Evolutionary conservation across 2,888 invertebrate species (phyloP), one percentile per base, ranked within the genome.

Genomic region (Macrosoma leucophasiata): DNA sequence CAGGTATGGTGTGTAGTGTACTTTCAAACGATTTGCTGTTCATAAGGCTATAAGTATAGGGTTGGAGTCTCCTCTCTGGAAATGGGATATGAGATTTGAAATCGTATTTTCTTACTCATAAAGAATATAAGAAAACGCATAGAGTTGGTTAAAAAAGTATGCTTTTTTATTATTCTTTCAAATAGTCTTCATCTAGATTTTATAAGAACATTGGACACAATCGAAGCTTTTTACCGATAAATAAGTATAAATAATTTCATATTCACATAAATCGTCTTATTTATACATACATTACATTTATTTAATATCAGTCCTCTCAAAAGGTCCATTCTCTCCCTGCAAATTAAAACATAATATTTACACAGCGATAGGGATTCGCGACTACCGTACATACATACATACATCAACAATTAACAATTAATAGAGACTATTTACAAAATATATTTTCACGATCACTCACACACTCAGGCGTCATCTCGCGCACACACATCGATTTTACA

Each of bases 171-270:
- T 84, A 79, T 79, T 84, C 76, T 75, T 79, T 84, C 81, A 82
- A 82, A 84, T 84, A 82, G 78, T 82, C 76, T 82, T 84, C 82
- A 84, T 84, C 82, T 84, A 84, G 81, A 76, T 81, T 77, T 79
- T 84, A 84, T 84, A 82, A 84, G 82, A 84, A 84, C 84, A 82
- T 84, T 84, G 84, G 84, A 84, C 84, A 84, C 82, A 73, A 84
- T 84, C 71, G 81, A 82, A 81, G 81, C 82, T 82, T 84, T 76
- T 84, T 79, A 84, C 84, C 79, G 77, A 81, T 84, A 84, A 84
- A 84, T 84, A 84, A 84, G 82, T 84, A 84, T 84, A 84, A 84
- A 84, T 84, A 84, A 84, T 84, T 82, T 84, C 62, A 81, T 84
- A 82, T 84, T 84, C 84, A 84, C 82, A 84, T 84, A 82, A 75